Conservation (phyloP, 1,140 invertebrate genomes). For the Latrodectus geometricus region DNA sequence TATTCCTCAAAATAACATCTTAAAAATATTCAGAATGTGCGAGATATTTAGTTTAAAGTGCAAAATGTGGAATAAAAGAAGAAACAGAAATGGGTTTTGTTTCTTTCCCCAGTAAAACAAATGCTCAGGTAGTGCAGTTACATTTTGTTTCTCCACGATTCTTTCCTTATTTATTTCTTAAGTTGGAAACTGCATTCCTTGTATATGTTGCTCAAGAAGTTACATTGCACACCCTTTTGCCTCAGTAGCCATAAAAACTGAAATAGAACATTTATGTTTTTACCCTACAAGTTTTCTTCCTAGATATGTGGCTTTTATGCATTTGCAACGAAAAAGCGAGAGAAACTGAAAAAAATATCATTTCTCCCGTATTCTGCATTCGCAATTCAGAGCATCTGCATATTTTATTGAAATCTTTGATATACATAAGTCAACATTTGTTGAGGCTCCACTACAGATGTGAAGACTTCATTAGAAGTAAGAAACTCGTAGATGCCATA, state of each 20-base stretch:
- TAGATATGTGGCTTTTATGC: constrained; percentile 1
- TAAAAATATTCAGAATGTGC: too few relatives aligned
- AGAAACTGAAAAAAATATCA: constrained; percentile 16
- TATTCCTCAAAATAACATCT: too few relatives aligned
- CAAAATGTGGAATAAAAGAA: too few relatives aligned
- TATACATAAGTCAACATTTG: not conserved
- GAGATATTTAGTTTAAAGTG: too few relatives aligned
- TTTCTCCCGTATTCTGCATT: constrained; percentile 21
- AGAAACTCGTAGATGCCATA: too few relatives aligned
- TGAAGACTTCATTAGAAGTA: constrained; percentile 14
- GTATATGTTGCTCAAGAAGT: constrained; percentile 1
- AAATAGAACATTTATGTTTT: not conserved
- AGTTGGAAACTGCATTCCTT: not conserved
- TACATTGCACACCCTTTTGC: not conserved
- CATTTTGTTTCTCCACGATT: too few relatives aligned
- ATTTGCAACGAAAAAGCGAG: not conserved
- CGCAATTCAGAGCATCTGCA: constrained; percentile 33
- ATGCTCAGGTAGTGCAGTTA: too few relatives aligned
- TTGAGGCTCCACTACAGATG: not conserved
- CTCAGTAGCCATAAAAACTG: constrained; percentile 1
- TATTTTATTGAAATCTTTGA: constrained; percentile 34
- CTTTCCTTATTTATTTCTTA: constrained; percentile 5
- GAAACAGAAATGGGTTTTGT: too few relatives aligned
- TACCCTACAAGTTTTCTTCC: not conserved
- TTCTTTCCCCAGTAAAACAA: too few relatives aligned